phyloP scores from a whole-genome alignment of 2,888 invertebrate genomes.

The Volucella zonaria region DNA sequence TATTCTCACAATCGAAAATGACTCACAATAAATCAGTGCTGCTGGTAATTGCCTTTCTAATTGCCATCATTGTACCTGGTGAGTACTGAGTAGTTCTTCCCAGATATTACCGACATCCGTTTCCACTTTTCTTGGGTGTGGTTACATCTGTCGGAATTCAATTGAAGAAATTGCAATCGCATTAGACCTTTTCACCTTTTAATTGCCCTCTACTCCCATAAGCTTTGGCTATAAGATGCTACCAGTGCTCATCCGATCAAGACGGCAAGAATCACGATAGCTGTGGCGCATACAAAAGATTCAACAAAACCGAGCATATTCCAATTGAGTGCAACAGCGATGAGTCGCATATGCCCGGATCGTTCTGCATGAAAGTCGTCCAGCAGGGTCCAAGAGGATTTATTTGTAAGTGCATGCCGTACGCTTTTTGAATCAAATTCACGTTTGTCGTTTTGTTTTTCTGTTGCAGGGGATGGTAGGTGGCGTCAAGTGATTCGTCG shows the following conservation, averaged over 20 bases:
- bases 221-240: constrained; percentile 90
- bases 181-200: constrained; percentile 45
- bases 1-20: constrained; percentile 38
- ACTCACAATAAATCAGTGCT: constrained; percentile 49
- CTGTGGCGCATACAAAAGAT: constrained; percentile 94
- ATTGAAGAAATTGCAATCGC: constrained; percentile 34
- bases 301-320: constrained; percentile 92
- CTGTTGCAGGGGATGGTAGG: constrained; percentile 92
- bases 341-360: constrained; percentile 96
- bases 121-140: constrained; percentile 54
- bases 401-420: constrained; percentile 90
- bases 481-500: constrained; percentile 95
- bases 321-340: constrained; percentile 97
- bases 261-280: constrained; percentile 89
- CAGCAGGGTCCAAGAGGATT: constrained; percentile 97
- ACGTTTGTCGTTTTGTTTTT: not conserved
- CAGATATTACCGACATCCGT: not conserved
- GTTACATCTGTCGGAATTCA: constrained; percentile 25
- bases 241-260: constrained; percentile 95
- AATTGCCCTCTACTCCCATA: not conserved
- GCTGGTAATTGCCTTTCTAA: constrained; percentile 25
- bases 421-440: not conserved
- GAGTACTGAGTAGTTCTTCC: constrained; percentile 39
- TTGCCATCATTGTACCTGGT: constrained; percentile 52
- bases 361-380: constrained; percentile 97